A percentile compares a stretch with the other conserved stretches of the same genome.
phyloP scores from a whole-genome alignment of 2,113 vertebrate genomes.

The Mesoclemmys tuberculata region DNA sequence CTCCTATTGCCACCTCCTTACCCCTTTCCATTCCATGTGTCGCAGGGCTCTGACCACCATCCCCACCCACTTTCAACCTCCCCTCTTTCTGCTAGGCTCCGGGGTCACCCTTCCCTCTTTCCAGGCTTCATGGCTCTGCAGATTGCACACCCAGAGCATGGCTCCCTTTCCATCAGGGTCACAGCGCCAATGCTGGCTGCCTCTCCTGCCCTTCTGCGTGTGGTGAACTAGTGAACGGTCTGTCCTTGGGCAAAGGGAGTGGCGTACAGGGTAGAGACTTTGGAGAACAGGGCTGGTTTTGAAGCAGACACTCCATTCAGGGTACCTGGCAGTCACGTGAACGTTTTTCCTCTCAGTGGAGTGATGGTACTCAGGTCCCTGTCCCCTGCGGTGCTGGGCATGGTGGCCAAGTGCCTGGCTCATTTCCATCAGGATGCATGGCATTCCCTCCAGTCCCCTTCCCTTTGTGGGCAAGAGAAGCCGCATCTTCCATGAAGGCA shows the following conservation, averaged over 20 bases:
- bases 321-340: neutral
- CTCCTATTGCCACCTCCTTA: neutral
- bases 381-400: neutral
- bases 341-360: neutral
- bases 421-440: too few species aligned
- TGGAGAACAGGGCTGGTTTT: neutral
- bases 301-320: neutral
- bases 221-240: neutral
- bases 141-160: neutral
- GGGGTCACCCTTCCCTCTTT: neutral
- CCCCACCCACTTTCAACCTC: neutral
- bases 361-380: neutral
- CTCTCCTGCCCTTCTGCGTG: neutral
- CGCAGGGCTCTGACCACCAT: neutral
- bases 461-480: neutral
- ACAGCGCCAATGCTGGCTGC: too few species aligned
- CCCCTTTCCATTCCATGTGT: neutral
- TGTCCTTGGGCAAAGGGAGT: neutral
- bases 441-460: too few species aligned
- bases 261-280: neutral
- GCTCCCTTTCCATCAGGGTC: too few species aligned
- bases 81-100: neutral
- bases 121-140: neutral
- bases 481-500: neutral
- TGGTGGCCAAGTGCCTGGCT: too few species aligned